Evolutionary conservation across 2,797 vertebrate species (phyloP).

Genomic region (Diceros bicornis): DNA sequence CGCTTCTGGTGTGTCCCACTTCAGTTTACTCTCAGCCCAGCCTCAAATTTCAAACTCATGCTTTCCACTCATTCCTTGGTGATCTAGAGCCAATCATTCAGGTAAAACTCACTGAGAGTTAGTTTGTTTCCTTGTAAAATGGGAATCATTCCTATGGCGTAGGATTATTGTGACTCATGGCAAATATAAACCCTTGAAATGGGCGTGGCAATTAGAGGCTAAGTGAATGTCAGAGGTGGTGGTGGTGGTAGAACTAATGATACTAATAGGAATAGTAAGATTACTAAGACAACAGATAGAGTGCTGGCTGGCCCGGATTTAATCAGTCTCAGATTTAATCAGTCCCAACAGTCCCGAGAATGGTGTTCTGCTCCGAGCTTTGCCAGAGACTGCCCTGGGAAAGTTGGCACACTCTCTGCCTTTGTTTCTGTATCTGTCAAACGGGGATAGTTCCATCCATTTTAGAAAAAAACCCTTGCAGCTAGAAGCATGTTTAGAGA

Average conservation of each 20-base stretch:
- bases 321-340: neutral
- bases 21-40: neutral
- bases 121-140: neutral
- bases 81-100: neutral
- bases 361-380: rapidly evolving
- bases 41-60: neutral
- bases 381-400: neutral
- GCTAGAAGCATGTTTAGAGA: neutral
- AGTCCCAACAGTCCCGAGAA: neutral
- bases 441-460: neutral
- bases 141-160: neutral
- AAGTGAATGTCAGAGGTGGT: neutral
- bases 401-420: neutral
- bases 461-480: neutral
- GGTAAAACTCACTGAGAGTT: neutral
- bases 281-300: neutral
- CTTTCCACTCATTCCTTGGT: neutral
- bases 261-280: neutral
- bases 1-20: neutral
- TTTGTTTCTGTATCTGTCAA: neutral
- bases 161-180: neutral
- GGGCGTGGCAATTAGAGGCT: neutral
- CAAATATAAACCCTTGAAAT: neutral
- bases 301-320: neutral
- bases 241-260: neutral